Evolutionary conservation across 2,888 invertebrate species (phyloP).

Genomic region (Idaea aversata): DNA sequence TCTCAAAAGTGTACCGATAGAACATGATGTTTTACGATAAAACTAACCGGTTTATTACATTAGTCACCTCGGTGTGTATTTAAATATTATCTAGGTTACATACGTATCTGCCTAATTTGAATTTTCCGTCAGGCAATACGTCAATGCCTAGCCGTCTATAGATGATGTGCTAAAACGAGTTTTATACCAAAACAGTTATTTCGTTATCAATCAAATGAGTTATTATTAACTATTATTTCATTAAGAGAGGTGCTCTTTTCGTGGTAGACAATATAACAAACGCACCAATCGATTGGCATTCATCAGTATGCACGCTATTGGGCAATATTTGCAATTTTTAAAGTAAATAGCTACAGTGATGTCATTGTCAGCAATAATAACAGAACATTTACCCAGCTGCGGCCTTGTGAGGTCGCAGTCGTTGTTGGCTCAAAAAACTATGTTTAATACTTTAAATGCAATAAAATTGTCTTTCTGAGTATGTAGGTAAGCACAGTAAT

Average conservation of each 20-base stretch:
- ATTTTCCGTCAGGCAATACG: slow-evolving; percentile 34
- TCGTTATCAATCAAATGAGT: background rate
- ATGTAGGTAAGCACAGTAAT: background rate
- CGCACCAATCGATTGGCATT: background rate
- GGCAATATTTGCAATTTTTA: slow-evolving; percentile 26
- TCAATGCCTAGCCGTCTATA: slow-evolving; percentile 1
- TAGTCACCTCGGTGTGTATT: slow-evolving; percentile 4
- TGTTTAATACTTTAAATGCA: background rate
- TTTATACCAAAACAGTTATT: background rate
- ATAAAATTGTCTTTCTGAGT: background rate
- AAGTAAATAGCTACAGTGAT: slow-evolving; percentile 50
- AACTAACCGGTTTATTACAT: slow-evolving; percentile 4
- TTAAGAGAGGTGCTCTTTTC: background rate
- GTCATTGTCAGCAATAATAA: slow-evolving; percentile 63
- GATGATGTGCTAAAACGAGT: slow-evolving; percentile 3
- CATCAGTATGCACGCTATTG: background rate
- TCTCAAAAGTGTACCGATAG: slow-evolving; percentile 1
- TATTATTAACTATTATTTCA: background rate
- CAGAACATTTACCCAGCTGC: slow-evolving; percentile 69
- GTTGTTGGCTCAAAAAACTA: slow-evolving; percentile 42
- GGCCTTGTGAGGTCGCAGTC: slow-evolving; percentile 67
- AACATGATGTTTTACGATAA: background rate
- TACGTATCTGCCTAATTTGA: slow-evolving; percentile 22
- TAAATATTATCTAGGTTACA: slow-evolving; percentile 6
- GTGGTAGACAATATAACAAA: slow-evolving; percentile 3